Conservation (phyloP, 1,140 invertebrate genomes). For the Drosophila orosa region DNA sequence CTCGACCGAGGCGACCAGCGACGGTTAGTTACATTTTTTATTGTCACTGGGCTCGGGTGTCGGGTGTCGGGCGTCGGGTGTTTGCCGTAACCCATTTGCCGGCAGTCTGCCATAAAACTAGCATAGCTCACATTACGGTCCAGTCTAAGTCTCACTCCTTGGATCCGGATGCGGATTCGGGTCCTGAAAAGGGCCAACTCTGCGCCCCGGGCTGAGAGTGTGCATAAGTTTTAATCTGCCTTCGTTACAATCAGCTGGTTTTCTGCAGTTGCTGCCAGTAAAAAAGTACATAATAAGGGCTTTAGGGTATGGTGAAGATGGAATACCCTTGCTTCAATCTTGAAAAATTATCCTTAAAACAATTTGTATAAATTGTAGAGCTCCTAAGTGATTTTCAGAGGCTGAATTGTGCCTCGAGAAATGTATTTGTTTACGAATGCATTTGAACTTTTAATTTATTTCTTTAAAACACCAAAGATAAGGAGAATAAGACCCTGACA, state of each 20-base stretch:
- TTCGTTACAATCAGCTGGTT: slow-evolving; percentile 72
- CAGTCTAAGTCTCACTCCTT: slow-evolving; percentile 42
- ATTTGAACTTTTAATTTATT: neutral
- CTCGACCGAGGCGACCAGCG: slow-evolving; percentile 35
- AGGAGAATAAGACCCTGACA: neutral
- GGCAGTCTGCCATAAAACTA: slow-evolving; percentile 74
- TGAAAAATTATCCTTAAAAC: neutral
- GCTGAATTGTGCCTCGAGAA: neutral
- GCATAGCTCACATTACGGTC: slow-evolving; percentile 74
- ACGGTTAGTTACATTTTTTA: slow-evolving; percentile 81
- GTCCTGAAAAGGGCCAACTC: slow-evolving; percentile 15
- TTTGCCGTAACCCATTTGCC: slow-evolving; percentile 70
- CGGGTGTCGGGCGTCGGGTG: slow-evolving; percentile 19
- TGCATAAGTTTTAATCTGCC: slow-evolving; percentile 82
- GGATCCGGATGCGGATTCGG: slow-evolving; percentile 18
- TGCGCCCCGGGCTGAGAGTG: slow-evolving; percentile 50
- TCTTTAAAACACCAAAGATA: no score
- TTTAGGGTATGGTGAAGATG: neutral
- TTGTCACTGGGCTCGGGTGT: slow-evolving; percentile 67
- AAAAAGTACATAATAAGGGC: slow-evolving; percentile 24
- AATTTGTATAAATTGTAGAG: neutral
- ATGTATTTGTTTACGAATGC: neutral
- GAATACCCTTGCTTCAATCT: slow-evolving; percentile 18
- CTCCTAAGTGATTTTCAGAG: neutral
- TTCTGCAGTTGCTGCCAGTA: slow-evolving; percentile 35